These are phyloP conservation scores for Globia sparganii DNA, from an alignment of 2,888 invertebrate genomes.

Conservation along the genomic window DNA sequence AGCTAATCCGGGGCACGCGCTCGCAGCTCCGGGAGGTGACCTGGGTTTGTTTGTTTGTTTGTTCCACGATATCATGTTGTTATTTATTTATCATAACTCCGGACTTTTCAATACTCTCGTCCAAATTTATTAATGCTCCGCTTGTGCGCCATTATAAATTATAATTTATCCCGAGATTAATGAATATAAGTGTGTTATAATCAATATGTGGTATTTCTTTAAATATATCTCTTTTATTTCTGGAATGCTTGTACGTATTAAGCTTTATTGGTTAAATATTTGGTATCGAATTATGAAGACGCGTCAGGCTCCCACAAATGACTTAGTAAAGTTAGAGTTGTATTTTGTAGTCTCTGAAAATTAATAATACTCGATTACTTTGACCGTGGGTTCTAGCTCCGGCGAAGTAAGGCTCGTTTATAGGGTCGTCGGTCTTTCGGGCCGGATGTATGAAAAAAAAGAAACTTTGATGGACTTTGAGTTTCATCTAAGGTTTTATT, in stretches of 20 bases:
- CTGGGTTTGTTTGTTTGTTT: conserved; percentile 83
- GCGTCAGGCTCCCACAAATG: conserved; percentile 41
- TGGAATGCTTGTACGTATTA: conserved; percentile 79
- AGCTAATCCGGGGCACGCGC: conserved; percentile 88
- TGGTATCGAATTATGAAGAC: conserved; percentile 69
- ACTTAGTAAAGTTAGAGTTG: conserved; percentile 44
- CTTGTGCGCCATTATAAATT: conserved; percentile 81
- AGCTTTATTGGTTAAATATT: conserved; percentile 73
- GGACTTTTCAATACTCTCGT: conserved; percentile 84
- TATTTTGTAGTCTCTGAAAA: conserved; percentile 54
- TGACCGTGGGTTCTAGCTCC: conserved; percentile 19
- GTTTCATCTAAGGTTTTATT: conserved; percentile 32
- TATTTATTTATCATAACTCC: conserved; percentile 86
- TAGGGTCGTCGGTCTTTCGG: conserved; percentile 31
- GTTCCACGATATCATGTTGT: conserved; percentile 80
- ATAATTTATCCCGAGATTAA: conserved; percentile 84
- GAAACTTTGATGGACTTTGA: conserved; percentile 23
- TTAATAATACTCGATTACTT: conserved; percentile 53
- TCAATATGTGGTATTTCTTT: conserved; percentile 78
- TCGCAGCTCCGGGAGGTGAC: conserved; percentile 80
- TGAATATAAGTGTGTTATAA: conserved; percentile 83
- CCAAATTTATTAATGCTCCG: conserved; percentile 82
- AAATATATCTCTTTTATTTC: conserved; percentile 78
- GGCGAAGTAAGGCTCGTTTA: conserved; percentile 19
- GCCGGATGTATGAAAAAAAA: conserved; percentile 53